phyloP scores from a whole-genome alignment of 2,888 invertebrate genomes.

The Helleia helle region DNA sequence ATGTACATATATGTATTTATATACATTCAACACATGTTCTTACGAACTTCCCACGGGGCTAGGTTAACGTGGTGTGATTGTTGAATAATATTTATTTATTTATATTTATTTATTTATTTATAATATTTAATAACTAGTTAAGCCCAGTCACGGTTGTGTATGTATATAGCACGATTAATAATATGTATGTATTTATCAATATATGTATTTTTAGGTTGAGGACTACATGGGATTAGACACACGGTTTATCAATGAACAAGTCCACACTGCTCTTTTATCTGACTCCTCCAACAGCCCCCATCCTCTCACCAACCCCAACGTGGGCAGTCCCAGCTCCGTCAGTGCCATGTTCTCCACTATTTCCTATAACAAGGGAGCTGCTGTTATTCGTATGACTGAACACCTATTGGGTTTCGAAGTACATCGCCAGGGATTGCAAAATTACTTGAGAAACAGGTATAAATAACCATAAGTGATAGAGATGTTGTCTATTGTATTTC shows the following conservation, averaged over 20 bases:
- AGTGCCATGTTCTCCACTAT: constrained; percentile 77
- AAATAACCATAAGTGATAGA: too few relatives aligned
- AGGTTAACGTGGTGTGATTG: too few relatives aligned
- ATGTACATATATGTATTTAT: too few relatives aligned
- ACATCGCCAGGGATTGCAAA: constrained; percentile 68
- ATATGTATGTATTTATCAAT: too few relatives aligned
- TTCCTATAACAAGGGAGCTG: constrained; percentile 79
- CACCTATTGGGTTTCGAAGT: constrained; percentile 70
- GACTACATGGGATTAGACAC: constrained; percentile 76
- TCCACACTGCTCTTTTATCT: constrained; percentile 75
- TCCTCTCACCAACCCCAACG: constrained; percentile 71
- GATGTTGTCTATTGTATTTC: too few relatives aligned
- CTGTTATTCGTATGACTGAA: constrained; percentile 79
- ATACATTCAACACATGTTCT: too few relatives aligned
- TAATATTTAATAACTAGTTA: too few relatives aligned
- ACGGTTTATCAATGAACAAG: constrained; percentile 80
- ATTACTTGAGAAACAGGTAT: constrained; percentile 71
- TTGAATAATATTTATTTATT: too few relatives aligned
- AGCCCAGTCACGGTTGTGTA: too few relatives aligned
- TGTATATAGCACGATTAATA: too few relatives aligned
- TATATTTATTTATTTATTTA: too few relatives aligned
- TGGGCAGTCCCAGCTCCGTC: constrained; percentile 73
- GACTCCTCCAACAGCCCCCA: constrained; percentile 75
- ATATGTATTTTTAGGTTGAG: constrained; percentile 65
- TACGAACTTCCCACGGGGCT: too few relatives aligned